These are phyloP conservation scores for Heliconius aoede DNA, from an alignment of 2,888 invertebrate species.

Conservation along the genomic window DNA sequence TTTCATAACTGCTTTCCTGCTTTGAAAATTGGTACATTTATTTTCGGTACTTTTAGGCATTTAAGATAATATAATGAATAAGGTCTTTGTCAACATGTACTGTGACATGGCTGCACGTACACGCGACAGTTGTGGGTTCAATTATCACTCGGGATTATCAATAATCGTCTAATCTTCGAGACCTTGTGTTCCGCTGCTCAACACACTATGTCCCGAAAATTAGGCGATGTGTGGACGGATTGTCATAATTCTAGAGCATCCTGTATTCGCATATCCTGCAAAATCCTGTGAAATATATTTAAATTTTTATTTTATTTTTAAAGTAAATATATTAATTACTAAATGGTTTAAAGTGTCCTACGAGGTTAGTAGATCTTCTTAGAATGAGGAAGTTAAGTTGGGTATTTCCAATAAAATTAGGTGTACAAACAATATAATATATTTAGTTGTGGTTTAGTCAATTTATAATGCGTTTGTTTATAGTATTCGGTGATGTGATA, in stretches of 20 bases:
- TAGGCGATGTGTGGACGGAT: too few relatives aligned
- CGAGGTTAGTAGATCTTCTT: not conserved
- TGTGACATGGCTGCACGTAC: too few relatives aligned
- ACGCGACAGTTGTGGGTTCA: too few relatives aligned
- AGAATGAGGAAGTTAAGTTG: not conserved
- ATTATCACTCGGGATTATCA: too few relatives aligned
- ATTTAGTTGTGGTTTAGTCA: constrained; percentile 15
- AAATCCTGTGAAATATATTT: not conserved
- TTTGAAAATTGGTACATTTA: not conserved
- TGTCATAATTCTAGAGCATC: not conserved
- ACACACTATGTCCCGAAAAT: too few relatives aligned
- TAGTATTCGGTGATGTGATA: not conserved
- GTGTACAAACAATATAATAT: not conserved
- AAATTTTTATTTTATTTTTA: not conserved
- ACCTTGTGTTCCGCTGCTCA: too few relatives aligned
- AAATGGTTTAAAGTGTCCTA: not conserved
- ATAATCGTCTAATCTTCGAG: too few relatives aligned
- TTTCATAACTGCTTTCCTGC: not conserved
- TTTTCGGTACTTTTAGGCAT: too few relatives aligned
- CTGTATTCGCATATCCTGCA: not conserved
- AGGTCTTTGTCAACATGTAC: too few relatives aligned
- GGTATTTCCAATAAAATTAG: constrained; percentile 3
- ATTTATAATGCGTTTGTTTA: constrained; percentile 14
- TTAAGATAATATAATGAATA: too few relatives aligned
- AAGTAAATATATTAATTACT: not conserved